These are phyloP conservation scores for Phenganax subtilis DNA, from an alignment of 92 coral and sea anemone species.

Conservation along the genomic window DNA sequence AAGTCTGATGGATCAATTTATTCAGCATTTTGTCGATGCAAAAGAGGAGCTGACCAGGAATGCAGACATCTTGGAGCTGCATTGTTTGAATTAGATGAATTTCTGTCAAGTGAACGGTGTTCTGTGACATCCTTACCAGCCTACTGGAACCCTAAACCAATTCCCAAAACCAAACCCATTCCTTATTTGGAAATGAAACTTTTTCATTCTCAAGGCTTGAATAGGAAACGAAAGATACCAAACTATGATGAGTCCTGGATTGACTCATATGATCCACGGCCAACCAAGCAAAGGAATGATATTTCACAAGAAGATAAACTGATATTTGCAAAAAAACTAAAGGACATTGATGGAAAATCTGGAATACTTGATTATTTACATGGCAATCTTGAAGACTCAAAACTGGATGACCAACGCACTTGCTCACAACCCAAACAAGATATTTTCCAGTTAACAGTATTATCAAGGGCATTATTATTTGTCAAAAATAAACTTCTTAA, in stretches of 20 bases:
- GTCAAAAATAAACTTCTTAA: too few relatives aligned
- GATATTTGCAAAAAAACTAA: slow-evolving; percentile 42
- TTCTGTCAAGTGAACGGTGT: slow-evolving; percentile 44
- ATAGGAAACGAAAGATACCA: background rate
- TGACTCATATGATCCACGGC: slow-evolving; percentile 5
- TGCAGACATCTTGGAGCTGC: slow-evolving; percentile 64
- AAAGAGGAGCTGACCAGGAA: slow-evolving; percentile 73
- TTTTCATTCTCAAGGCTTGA: slow-evolving; percentile 10
- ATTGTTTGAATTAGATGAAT: slow-evolving; percentile 60
- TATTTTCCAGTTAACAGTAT: background rate
- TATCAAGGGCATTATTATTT: too few relatives aligned
- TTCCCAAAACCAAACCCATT: slow-evolving; percentile 52
- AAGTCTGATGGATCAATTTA: slow-evolving; percentile 51
- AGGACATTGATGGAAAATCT: slow-evolving; percentile 47
- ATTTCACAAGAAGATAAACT: slow-evolving; percentile 18
- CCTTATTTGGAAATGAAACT: slow-evolving; percentile 44
- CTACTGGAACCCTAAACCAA: slow-evolving; percentile 62
- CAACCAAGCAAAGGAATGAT: background rate
- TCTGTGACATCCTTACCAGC: slow-evolving; percentile 59
- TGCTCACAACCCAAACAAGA: background rate
- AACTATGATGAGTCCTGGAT: slow-evolving; percentile 1
- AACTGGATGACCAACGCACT: background rate
- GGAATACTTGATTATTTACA: slow-evolving; percentile 55
- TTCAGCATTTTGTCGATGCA: slow-evolving; percentile 66
- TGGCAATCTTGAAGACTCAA: slow-evolving; percentile 15